Conservation (phyloP, 2,113 vertebrate species). For the Cygnus buccinator region DNA sequence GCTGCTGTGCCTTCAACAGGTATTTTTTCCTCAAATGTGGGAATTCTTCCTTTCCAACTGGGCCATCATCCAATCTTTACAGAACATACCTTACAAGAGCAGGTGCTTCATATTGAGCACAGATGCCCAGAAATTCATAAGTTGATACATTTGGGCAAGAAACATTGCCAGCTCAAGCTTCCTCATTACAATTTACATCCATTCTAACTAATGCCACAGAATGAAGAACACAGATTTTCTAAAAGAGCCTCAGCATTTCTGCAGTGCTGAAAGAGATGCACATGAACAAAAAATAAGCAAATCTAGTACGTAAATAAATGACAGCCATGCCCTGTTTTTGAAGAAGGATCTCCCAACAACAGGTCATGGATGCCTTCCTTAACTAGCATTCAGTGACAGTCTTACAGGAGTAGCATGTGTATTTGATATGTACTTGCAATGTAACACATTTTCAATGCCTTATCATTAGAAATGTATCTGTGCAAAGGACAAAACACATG, state of each 20-base stretch:
- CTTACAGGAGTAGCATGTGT: background rate
- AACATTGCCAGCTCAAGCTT: constrained; percentile 25
- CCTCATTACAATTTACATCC: background rate
- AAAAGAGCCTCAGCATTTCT: background rate
- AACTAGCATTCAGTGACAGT: background rate
- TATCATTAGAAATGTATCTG: background rate
- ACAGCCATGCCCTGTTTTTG: background rate
- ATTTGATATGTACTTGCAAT: rapidly evolving
- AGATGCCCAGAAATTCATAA: constrained; percentile 46
- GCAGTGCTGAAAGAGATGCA: background rate
- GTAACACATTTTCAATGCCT: background rate
- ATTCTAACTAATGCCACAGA: background rate
- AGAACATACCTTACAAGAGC: background rate
- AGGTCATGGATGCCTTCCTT: background rate
- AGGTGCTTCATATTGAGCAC: constrained; percentile 42
- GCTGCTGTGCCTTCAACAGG: constrained; percentile 31
- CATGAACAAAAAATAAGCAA: background rate
- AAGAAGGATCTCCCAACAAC: background rate
- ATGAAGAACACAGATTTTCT: background rate
- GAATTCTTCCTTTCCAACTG: constrained; percentile 12
- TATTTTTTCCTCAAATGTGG: background rate
- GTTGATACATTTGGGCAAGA: background rate
- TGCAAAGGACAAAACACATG: background rate
- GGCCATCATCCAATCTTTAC: constrained; percentile 24
- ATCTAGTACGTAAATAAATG: background rate